Conservation (phyloP, 1,140 invertebrate species). For the Aphidius gifuensis region DNA sequence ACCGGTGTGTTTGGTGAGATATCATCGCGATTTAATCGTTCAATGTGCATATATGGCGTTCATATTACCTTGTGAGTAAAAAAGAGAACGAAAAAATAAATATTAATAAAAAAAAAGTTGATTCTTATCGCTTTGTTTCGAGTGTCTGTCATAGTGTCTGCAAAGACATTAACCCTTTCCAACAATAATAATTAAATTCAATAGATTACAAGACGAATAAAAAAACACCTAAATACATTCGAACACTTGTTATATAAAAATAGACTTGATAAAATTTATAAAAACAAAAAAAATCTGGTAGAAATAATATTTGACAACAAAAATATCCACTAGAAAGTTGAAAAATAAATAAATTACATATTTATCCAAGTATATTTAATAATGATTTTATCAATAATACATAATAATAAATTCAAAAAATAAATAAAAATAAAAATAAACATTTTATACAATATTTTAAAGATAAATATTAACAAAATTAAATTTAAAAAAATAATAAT, state of each 20-base stretch:
- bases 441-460: too few species aligned
- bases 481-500: too few species aligned
- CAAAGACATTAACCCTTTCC: conserved; percentile 39
- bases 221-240: conserved; percentile 17
- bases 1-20: conserved; percentile 16
- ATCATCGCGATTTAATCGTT: conserved; percentile 33
- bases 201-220: not conserved
- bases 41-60: conserved; percentile 30
- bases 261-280: not conserved
- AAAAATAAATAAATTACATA: too few species aligned
- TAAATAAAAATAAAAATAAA: too few species aligned
- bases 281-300: conserved; percentile 14
- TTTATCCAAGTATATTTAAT: too few species aligned
- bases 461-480: too few species aligned
- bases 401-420: too few species aligned
- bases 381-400: too few species aligned
- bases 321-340: too few species aligned
- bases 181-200: conserved; percentile 8
- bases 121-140: conserved; percentile 32
- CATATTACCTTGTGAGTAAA: conserved; percentile 27
- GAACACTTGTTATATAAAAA: too few species aligned
- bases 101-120: too few species aligned
- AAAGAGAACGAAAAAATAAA: conserved; percentile 25
- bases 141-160: conserved; percentile 35
- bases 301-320: too few species aligned